Conservation (phyloP, 2,888 invertebrate genomes). For the Drosophila phalerata region DNA sequence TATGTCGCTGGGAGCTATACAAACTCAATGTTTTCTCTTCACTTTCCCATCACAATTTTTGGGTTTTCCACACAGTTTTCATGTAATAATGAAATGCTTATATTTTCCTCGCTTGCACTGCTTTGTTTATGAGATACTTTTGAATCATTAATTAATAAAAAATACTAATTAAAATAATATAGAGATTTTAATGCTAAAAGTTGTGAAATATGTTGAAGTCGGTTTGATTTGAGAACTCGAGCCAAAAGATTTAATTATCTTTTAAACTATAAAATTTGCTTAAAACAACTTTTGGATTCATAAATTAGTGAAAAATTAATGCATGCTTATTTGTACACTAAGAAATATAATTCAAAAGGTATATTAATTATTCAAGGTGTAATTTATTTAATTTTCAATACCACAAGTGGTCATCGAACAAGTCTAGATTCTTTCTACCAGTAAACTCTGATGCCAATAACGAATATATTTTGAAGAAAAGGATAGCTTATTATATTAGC, state of each 20-base stretch:
- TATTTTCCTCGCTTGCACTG: background rate
- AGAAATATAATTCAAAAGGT: too few relatives aligned
- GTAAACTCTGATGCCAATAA: too few relatives aligned
- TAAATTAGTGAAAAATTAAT: too few relatives aligned
- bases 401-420: too few relatives aligned
- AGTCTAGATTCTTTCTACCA: too few relatives aligned
- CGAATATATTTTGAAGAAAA: too few relatives aligned
- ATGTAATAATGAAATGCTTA: slow-evolving; percentile 19
- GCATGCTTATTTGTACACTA: too few relatives aligned
- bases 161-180: too few relatives aligned
- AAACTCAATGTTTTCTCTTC: slow-evolving; percentile 3
- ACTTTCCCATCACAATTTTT: slow-evolving; percentile 24
- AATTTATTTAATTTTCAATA: too few relatives aligned
- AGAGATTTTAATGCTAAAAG: background rate
- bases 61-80: slow-evolving; percentile 22
- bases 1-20: slow-evolving; percentile 1
- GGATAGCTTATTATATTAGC: background rate
- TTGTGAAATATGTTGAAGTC: background rate
- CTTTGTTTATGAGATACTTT: slow-evolving; percentile 21
- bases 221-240: background rate
- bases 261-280: background rate
- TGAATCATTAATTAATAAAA: too few relatives aligned
- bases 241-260: too few relatives aligned
- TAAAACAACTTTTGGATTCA: background rate
- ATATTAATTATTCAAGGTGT: too few relatives aligned